Evolutionary conservation across 2,113 vertebrate species (phyloP).

Genomic region (Strix uralensis): DNA sequence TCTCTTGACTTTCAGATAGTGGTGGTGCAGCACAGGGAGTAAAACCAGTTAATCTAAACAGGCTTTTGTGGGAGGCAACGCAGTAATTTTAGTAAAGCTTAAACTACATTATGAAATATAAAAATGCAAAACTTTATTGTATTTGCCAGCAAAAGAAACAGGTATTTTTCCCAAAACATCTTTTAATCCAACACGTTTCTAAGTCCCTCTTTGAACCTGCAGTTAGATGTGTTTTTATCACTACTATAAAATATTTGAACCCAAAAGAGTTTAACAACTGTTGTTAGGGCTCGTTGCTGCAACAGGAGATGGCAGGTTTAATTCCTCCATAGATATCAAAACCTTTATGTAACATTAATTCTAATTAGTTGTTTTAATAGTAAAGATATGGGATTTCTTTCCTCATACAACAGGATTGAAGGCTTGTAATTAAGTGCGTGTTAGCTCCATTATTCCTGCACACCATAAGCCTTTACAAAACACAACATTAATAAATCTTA

Average conservation of each 20-base stretch:
- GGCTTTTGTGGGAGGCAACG: not conserved
- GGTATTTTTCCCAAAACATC: not conserved
- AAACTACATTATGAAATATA: rapidly evolving
- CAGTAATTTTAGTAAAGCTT: not conserved
- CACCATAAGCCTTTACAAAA: not conserved
- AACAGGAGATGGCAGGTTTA: not conserved
- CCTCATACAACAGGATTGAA: not conserved
- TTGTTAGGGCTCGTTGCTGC: not conserved
- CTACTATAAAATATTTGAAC: not conserved
- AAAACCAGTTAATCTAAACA: not conserved
- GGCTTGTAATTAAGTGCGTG: not conserved
- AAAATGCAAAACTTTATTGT: not conserved
- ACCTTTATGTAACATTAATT: not conserved
- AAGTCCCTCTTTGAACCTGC: not conserved
- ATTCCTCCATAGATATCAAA: not conserved
- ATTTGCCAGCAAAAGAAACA: not conserved
- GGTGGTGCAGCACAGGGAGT: not conserved
- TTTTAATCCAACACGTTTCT: not conserved
- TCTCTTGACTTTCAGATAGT: not conserved
- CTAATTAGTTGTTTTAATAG: not conserved
- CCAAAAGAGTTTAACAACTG: not conserved
- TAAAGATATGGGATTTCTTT: not conserved
- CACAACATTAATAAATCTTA: not conserved
- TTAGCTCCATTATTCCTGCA: not conserved
- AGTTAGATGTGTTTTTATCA: not conserved